Base-by-base conservation (phyloP, 2,888 invertebrate species). In the Trichogramma evanescens region DNA sequence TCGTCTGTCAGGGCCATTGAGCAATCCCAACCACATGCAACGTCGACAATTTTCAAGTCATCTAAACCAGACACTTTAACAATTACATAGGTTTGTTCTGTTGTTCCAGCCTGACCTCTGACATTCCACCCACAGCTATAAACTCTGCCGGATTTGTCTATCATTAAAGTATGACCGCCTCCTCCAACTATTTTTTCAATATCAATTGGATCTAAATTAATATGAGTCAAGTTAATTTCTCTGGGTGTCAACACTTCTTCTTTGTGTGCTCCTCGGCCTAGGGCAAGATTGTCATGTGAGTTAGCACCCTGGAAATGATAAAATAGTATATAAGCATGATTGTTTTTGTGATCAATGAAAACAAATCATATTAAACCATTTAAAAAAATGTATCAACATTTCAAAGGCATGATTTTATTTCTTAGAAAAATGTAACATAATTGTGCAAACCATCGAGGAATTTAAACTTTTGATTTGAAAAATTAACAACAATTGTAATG, bases 1-100 rank as follows among this genome's bases (percentile, higher is more conserved):
- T 85, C 83, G 70, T 84, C 82, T 39, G 89, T 85, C 26, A 91
- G 81, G 49, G 87, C 91, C 67, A 88, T 86, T 59, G 89, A 89
- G 66, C 86, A 86, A 72, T 91, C 89, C 91, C 91, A 91, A n/a
- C 91, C 91, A 68, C 89, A 88, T 44, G 85, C 83, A 61, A 91
- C 80, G 66, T 84, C 83, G 56, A 80, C 81, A 64, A 90, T 83
- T 61, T 72, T 73, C 68, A 81, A 72, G 77, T 67, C 53, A 0
- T 73, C 61, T 45, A 62, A 50, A 5, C 58, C 57, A 0, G 65
- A 61, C 40, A 77, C 61, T 63, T 56, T 58, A 43, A 61, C 59
- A 44, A 78, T 71, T 2, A 7, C 40, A 4, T 45, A 42, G 42
- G 41, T 51, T 62, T 38, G 45, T 38, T 78, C 77, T 44, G 83